Conservation (phyloP, 2,113 vertebrate genomes). For the Leucopsar rothschildi region DNA sequence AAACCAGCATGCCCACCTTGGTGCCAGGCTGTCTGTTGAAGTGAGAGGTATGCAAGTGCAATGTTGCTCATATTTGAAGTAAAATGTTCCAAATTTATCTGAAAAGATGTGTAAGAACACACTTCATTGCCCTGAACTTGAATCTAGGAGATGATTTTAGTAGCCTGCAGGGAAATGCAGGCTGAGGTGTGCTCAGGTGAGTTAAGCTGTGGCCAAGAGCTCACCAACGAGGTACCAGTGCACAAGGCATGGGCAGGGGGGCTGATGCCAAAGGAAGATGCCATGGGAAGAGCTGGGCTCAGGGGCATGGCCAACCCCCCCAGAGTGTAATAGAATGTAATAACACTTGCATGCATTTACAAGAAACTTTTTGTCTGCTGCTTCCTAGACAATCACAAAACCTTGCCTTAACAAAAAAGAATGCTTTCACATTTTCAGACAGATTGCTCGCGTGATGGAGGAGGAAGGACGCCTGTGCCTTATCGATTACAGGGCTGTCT, state of each 20-base stretch:
- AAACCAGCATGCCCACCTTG: not conserved
- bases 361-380: not conserved
- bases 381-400: not conserved
- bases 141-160: not conserved
- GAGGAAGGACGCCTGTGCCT: not conserved
- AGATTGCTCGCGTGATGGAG: not conserved
- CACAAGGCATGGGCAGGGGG: rapidly evolving
- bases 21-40: not conserved
- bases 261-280: not conserved
- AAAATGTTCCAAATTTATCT: not conserved
- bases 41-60: not conserved
- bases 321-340: rapidly evolving
- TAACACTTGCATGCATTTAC: not conserved
- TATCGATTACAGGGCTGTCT: not conserved
- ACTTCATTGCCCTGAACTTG: not conserved
- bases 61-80: not conserved
- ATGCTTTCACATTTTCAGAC: not conserved
- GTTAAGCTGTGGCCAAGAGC: not conserved
- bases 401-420: not conserved
- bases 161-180: not conserved
- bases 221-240: rapidly evolving
- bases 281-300: not conserved
- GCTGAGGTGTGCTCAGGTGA: not conserved
- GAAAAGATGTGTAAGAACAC: not conserved
- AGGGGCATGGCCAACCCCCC: not conserved